Evolutionary conservation across 2,888 invertebrate genomes (phyloP), one percentile per base, ranked within the genome.

Genomic region (Sphinx pinastri): DNA sequence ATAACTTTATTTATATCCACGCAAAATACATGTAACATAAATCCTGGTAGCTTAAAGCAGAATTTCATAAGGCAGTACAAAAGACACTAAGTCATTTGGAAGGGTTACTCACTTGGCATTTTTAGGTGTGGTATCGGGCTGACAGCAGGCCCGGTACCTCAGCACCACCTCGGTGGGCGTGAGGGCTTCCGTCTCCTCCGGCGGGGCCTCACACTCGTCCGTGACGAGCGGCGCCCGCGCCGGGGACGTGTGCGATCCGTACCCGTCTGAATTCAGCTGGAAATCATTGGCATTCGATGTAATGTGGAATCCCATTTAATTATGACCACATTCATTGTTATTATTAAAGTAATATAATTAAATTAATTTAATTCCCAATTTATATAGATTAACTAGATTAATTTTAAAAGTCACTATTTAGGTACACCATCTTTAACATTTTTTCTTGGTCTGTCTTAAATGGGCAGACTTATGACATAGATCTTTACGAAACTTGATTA

Each of bases 241-340:
- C 96, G 98, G 98, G 88, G 97, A 97, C 75, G 97, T 97, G 90
- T 98, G 98, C 68, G 97, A 97, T 67, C 97, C 96, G 91, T 97
- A 98, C 80, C 97, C 97, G 94, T 97, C 98, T 80, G 97, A 96
- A 94, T 98, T 97, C 90, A 97, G 95, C 98, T 98, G 93, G 59
- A 88, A 90, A 72, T 70, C 47, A 69, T 51, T 51, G 11, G 12
- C 13, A 25, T 8, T 58, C 49, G 49, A 59, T 68, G 51, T 31
- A 47, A 60, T 51, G 10, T 14, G 2, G 49, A 68, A 59, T 59
- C 2, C 38, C 38, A 4, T 7, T 38, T 38, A 8, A 38, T 38
- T 38, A 38, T 8, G 25, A 25, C 8, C 8, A 38, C 8, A 38
- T 38, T 38, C 1, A 38, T 38, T 38, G 8, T 38, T 2, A 38